A percentile compares a stretch with the other conserved stretches of the same genome.
phyloP scores from a whole-genome alignment of 2,797 vertebrate species.

The Odontamblyopus rebecca region DNA sequence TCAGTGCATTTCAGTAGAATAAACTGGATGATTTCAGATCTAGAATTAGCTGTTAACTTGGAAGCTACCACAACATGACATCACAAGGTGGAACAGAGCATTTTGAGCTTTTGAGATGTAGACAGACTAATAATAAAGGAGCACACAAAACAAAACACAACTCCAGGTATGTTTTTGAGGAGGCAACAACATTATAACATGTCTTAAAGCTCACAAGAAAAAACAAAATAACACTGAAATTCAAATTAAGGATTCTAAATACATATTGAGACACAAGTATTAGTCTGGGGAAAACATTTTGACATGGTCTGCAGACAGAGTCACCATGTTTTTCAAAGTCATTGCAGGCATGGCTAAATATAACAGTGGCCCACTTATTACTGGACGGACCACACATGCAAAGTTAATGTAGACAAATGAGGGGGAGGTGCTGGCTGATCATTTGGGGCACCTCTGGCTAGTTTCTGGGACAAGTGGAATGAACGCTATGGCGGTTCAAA shows the following conservation, averaged over 20 bases:
- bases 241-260: neutral
- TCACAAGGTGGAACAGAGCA: too few relatives aligned
- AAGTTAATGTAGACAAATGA: constrained; percentile 81
- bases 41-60: too few relatives aligned
- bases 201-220: too few relatives aligned
- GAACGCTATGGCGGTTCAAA: constrained; percentile 46
- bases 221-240: neutral
- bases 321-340: constrained; percentile 75
- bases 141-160: too few relatives aligned
- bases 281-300: constrained; percentile 25
- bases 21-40: too few relatives aligned
- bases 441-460: constrained; percentile 75
- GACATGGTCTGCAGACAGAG: constrained; percentile 55
- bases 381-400: constrained; percentile 70
- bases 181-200: too few relatives aligned
- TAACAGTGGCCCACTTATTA: constrained; percentile 78
- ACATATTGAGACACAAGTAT: neutral
- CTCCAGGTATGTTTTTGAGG: too few relatives aligned
- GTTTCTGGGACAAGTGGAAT: constrained; percentile 81
- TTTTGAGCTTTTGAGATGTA: too few relatives aligned
- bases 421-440: constrained; percentile 59
- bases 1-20: too few relatives aligned
- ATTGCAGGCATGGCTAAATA: constrained; percentile 74
- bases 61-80: too few relatives aligned
- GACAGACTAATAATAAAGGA: too few relatives aligned